Conservation (phyloP, 2,113 vertebrate species). For the Tupaia tana region DNA sequence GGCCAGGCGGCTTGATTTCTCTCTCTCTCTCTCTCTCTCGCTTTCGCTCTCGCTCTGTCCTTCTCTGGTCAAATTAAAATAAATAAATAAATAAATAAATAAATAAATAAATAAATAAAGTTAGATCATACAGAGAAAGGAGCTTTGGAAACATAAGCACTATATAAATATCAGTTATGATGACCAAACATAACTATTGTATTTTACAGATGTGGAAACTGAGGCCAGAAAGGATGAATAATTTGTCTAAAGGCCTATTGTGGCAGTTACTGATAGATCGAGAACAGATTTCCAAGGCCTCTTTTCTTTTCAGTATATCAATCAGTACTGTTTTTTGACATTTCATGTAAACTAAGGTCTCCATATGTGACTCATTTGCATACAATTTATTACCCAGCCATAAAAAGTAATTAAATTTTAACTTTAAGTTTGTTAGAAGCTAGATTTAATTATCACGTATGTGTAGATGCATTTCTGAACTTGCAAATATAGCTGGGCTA, state of each 20-base stretch:
- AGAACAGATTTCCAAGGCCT: not conserved
- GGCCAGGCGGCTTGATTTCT: too few relatives aligned
- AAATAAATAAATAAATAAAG: not conserved
- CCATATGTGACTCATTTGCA: slow-evolving; percentile 61
- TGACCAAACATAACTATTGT: not conserved
- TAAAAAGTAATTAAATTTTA: slow-evolving; percentile 77
- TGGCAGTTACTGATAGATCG: not conserved
- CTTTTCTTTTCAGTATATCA: not conserved
- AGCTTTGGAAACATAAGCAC: slow-evolving; percentile 7
- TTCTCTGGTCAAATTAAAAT: too few relatives aligned
- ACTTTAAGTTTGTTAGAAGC: slow-evolving; percentile 67
- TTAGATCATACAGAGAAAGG: not conserved
- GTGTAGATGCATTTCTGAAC: slow-evolving; percentile 44
- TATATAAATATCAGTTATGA: not conserved
- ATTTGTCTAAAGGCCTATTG: not conserved
- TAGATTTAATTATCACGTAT: slow-evolving; percentile 64
- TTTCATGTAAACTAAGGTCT: slow-evolving; percentile 58
- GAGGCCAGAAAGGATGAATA: not conserved
- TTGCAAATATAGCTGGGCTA: slow-evolving; percentile 17
- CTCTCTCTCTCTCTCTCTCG: too few relatives aligned
- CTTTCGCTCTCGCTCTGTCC: too few relatives aligned
- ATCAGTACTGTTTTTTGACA: slow-evolving; percentile 44
- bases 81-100: not conserved
- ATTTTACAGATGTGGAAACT: slow-evolving; percentile 1
- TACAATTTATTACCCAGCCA: slow-evolving; percentile 55